Percentiles rank a stretch among this genome's conserved stretches.
Evolutionary conservation across 2,797 vertebrate species (phyloP).

Genomic region (Cygnus olor): DNA sequence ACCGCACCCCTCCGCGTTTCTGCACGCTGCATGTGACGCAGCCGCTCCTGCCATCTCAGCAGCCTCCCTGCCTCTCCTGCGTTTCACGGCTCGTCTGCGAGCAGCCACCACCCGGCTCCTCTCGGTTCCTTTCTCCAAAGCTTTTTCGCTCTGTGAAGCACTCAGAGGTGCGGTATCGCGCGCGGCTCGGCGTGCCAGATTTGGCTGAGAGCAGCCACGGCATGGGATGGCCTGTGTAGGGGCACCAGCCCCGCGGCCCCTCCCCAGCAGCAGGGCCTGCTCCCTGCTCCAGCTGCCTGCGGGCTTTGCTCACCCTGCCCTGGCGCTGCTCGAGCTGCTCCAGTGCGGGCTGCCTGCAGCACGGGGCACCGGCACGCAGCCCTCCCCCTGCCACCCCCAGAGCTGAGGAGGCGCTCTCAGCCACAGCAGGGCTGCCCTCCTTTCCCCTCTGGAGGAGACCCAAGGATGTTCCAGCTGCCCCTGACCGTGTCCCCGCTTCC

Average conservation of each 20-base stretch:
- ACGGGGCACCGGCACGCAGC: fast-evolving
- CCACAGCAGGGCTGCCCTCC: not conserved
- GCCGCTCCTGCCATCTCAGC: not conserved
- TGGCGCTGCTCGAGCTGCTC: not conserved
- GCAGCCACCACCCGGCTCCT: not conserved
- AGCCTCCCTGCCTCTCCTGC: too few species aligned
- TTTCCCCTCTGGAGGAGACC: not conserved
- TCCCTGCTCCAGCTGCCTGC: not conserved
- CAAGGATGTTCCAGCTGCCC: not conserved
- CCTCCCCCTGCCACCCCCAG: not conserved
- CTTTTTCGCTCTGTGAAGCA: not conserved
- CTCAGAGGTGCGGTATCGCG: not conserved
- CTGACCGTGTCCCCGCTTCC: not conserved
- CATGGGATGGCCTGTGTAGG: too few species aligned
- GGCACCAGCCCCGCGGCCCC: too few species aligned
- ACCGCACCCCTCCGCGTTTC: too few species aligned
- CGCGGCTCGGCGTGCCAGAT: too few species aligned
- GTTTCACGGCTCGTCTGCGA: not conserved
- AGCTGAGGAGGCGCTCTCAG: not conserved
- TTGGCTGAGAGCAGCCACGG: too few species aligned
- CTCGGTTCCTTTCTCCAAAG: not conserved
- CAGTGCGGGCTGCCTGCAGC: fast-evolving
- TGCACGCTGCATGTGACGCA: not conserved
- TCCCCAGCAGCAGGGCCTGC: too few species aligned
- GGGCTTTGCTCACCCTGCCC: not conserved